A percentile compares a stretch with the other conserved stretches of the same genome.
These are phyloP conservation scores for Cynocephalus volans DNA, from an alignment of 2,113 vertebrate species.

Conservation along the genomic window DNA sequence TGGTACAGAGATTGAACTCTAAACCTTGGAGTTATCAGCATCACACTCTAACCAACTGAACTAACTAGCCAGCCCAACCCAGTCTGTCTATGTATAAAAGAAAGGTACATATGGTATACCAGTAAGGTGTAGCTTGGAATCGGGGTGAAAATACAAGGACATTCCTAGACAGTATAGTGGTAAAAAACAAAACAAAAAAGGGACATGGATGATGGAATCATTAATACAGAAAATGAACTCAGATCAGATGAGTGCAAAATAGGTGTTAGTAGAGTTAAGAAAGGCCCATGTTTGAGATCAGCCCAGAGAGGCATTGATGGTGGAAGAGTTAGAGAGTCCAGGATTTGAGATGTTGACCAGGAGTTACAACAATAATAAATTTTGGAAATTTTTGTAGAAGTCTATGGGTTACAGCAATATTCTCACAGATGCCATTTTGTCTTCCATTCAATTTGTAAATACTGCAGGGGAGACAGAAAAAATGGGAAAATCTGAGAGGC, in stretches of 20 bases:
- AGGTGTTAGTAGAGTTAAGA: neutral
- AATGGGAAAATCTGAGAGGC: neutral
- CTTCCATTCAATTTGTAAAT: constrained; percentile 31
- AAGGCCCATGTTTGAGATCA: constrained; percentile 45
- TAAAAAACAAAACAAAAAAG: too few relatives aligned
- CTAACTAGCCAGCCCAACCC: too few relatives aligned
- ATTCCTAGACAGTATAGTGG: too few relatives aligned
- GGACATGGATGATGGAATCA: neutral
- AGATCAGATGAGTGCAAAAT: neutral
- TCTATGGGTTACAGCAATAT: neutral
- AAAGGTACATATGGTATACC: neutral
- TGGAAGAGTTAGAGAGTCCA: constrained; percentile 7
- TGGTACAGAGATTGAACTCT: too few relatives aligned
- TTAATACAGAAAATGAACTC: constrained; percentile 32
- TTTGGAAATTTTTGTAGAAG: neutral
- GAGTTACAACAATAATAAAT: neutral
- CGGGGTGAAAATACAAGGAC: neutral
- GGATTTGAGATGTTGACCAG: constrained; percentile 15
- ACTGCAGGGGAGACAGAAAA: neutral
- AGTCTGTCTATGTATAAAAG: neutral
- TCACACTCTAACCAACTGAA: too few relatives aligned
- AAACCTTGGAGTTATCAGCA: too few relatives aligned
- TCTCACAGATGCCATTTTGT: constrained; percentile 16
- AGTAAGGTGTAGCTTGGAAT: neutral
- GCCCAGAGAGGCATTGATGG: neutral